A percentile compares a stretch with the other conserved stretches of the same genome.
phyloP scores from a whole-genome alignment of 2,113 vertebrate genomes.

The Sisor rabdophorus region DNA sequence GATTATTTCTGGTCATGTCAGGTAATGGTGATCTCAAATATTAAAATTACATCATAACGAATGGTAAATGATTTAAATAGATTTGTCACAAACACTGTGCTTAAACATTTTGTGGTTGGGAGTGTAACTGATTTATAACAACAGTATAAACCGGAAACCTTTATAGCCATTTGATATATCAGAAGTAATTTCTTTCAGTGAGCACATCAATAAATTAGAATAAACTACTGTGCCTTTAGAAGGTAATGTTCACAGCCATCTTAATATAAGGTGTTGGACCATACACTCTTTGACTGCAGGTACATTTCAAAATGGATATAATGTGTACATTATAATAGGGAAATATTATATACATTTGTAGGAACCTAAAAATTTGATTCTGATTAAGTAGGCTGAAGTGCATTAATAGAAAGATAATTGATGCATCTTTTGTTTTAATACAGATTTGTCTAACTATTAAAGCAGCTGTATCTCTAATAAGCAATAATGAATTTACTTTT shows the following conservation, averaged over 20 bases:
- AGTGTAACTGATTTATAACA: slow-evolving; percentile 10
- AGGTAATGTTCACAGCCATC: slow-evolving; percentile 1
- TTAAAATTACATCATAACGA: no score
- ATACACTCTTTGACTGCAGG: neutral
- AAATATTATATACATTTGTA: no score
- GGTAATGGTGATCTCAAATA: neutral
- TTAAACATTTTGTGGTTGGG: neutral
- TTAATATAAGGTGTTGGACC: neutral
- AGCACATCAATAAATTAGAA: slow-evolving; percentile 2
- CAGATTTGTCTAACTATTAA: no score
- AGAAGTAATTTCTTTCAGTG: neutral
- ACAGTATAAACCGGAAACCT: neutral
- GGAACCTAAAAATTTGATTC: no score
- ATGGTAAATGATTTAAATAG: no score
- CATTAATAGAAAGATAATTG: no score
- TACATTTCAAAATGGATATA: neutral
- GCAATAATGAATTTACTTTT: no score
- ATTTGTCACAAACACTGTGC: no score
- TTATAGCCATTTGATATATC: slow-evolving; percentile 7
- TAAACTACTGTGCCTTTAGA: neutral
- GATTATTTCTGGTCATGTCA: neutral
- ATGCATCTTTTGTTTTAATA: no score
- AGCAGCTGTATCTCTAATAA: no score
- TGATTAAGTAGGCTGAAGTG: no score
- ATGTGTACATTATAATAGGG: no score